phyloP scores from a whole-genome alignment of 2,797 vertebrate genomes.

The Cyclopterus lumpus region DNA sequence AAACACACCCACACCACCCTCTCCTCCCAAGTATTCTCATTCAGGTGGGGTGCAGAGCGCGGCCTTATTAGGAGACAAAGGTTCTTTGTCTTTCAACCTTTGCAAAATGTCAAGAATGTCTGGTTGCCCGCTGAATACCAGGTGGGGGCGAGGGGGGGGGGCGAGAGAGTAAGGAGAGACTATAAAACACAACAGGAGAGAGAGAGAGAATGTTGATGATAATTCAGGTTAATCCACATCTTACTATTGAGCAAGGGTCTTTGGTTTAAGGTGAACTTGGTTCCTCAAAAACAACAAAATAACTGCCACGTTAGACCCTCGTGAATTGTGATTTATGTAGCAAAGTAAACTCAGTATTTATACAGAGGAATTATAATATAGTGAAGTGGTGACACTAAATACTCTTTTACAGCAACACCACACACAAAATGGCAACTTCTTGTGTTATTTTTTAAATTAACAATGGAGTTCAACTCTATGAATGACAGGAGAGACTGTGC shows the following conservation, averaged over 20 bases:
- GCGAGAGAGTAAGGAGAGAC: slow-evolving; percentile 37
- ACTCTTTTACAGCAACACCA: neutral
- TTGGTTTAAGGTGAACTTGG: slow-evolving; percentile 42
- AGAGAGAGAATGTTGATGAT: slow-evolving; percentile 43
- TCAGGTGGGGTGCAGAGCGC: slow-evolving; percentile 74
- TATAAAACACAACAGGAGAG: slow-evolving; percentile 47
- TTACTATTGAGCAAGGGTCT: slow-evolving; percentile 40
- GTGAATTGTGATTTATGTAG: neutral
- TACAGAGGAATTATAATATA: neutral
- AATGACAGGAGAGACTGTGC: too few relatives aligned
- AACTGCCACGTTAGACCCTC: neutral
- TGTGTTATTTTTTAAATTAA: neutral
- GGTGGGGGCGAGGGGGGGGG: slow-evolving; percentile 11
- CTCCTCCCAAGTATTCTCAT: slow-evolving; percentile 72
- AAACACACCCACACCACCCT: slow-evolving; percentile 6
- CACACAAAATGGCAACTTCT: neutral
- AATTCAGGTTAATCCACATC: slow-evolving; percentile 61
- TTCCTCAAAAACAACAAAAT: neutral
- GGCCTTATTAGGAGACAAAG: slow-evolving; percentile 86
- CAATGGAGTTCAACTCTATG: too few relatives aligned
- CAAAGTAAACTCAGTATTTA: slow-evolving; percentile 4
- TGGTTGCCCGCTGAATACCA: slow-evolving; percentile 68
- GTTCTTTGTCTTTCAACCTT: slow-evolving; percentile 88
- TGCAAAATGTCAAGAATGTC: slow-evolving; percentile 88
- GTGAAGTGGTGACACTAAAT: neutral